A percentile compares a stretch with the other conserved stretches of the same genome.
These are phyloP conservation scores for Dicrurus megarhynchus DNA, from an alignment of 2,113 vertebrate genomes.

Conservation along the genomic window DNA sequence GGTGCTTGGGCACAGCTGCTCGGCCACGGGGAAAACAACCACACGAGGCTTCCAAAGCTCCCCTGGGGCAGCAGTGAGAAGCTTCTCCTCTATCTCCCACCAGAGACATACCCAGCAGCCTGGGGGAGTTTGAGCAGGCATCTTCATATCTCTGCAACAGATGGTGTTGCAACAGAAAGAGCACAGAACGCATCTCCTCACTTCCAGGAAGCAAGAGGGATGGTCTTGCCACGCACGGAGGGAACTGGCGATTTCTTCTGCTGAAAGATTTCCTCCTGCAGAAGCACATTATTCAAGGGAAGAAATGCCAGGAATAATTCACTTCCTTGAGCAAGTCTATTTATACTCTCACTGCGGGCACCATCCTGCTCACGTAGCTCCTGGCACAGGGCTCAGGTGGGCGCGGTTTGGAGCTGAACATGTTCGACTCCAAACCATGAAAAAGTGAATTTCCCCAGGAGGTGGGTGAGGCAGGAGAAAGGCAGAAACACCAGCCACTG, in stretches of 20 bases:
- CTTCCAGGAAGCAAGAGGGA: constrained; percentile 46
- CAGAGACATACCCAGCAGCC: not conserved
- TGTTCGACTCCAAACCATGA: not conserved
- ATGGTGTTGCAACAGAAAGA: constrained; percentile 25
- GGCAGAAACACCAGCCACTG: not conserved
- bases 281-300: not conserved
- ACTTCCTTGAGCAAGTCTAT: not conserved
- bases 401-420: not conserved
- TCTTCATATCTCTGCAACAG: constrained; percentile 24
- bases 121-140: not conserved
- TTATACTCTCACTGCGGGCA: not conserved
- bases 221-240: constrained; percentile 29
- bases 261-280: constrained; percentile 29
- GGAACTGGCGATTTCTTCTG: constrained; percentile 6
- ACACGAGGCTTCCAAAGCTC: not conserved
- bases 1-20: not conserved
- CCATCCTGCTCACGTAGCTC: not conserved
- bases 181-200: not conserved
- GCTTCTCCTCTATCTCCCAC: not conserved
- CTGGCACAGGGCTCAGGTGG: not conserved
- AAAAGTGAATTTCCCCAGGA: not conserved
- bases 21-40: rapidly evolving
- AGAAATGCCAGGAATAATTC: not conserved
- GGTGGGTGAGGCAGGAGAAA: not conserved
- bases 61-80: not conserved